Evolutionary conservation across 2,113 vertebrate genomes (phyloP), one percentile per base, ranked within the genome.

Genomic region (Corythaixoides concolor): DNA sequence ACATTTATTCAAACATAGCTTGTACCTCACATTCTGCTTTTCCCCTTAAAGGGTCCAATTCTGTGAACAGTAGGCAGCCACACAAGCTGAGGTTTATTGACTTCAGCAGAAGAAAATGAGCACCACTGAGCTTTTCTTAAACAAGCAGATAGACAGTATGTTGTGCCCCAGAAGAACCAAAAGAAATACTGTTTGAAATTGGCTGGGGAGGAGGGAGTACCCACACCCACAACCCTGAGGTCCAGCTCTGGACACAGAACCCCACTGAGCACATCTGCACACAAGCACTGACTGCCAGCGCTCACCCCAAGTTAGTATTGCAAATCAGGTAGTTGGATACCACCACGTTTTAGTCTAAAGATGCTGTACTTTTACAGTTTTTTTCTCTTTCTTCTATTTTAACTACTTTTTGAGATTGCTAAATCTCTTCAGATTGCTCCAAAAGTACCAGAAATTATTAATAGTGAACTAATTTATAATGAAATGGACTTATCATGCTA

Each of bases 401-500:
- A 79, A 77, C 21, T 49, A 14, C 16, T 80, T 95, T 88, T 81
- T 67, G 55, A 95, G 63, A 95, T 94, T 88, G 37, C 50, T 81
- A 58, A 82, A 83, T 73, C 75, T 90, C 58, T 89, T 96, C 66
- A 89, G 62, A 91, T 74, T 58, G n/a, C 55, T 93, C 59, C 19
- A 9, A 83, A 83, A 93, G 82, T 58, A 62, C 73, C 58, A 72
- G 58, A 63, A 89, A 83, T 73, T 79, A 89, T 56, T 90, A 69
- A 89, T 20, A 93, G 23, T 26, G 84, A 83, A 67, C 45, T 86
- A 88, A 85, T 90, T 91, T 37, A 21, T 56, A 73, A 88, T 64
- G 28, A 91, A 94, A 68, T 66, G 8, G 85, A 85, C 72, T 97
- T 93, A 91, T 93, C 93, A 84, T 70, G 81, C 33, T 58, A 95